Percentiles rank a stretch among this genome's conserved stretches.
These are phyloP conservation scores for Cygnus buccinator DNA, from an alignment of 2,113 vertebrate species.

Conservation along the genomic window DNA sequence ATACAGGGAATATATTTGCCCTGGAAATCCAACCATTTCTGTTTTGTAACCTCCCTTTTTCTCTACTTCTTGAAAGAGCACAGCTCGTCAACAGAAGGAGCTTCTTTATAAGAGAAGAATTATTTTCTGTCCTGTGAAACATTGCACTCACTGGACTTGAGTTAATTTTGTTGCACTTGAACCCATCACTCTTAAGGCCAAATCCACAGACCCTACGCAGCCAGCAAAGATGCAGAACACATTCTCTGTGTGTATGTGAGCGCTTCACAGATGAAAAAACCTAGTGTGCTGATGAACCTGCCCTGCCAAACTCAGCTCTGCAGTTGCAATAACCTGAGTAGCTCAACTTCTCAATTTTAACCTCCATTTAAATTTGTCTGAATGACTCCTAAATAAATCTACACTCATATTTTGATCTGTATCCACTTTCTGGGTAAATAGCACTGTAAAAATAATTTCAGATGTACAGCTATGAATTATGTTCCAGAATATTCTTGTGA, in stretches of 20 bases:
- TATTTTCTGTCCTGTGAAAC: background rate
- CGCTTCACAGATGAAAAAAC: background rate
- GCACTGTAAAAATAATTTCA: background rate
- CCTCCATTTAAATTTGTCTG: background rate
- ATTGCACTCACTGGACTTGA: background rate
- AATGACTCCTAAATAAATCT: background rate
- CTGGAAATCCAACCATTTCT: background rate
- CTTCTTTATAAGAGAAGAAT: background rate
- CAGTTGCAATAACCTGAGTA: background rate
- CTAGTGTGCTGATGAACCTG: accelerated
- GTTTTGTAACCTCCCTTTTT: background rate
- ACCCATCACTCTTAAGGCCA: background rate
- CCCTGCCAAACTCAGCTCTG: background rate
- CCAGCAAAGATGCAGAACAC: background rate
- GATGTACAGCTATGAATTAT: background rate
- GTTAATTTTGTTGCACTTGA: background rate
- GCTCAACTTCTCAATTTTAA: background rate
- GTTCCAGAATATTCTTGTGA: background rate
- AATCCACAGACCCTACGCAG: background rate
- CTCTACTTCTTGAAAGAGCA: background rate
- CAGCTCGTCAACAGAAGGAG: background rate
- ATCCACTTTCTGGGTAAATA: background rate
- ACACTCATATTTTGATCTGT: background rate
- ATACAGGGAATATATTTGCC: background rate
- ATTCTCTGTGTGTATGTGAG: background rate